These are phyloP conservation scores for Lethocerus indicus DNA, from an alignment of 1,140 invertebrate species.

Conservation along the genomic window DNA sequence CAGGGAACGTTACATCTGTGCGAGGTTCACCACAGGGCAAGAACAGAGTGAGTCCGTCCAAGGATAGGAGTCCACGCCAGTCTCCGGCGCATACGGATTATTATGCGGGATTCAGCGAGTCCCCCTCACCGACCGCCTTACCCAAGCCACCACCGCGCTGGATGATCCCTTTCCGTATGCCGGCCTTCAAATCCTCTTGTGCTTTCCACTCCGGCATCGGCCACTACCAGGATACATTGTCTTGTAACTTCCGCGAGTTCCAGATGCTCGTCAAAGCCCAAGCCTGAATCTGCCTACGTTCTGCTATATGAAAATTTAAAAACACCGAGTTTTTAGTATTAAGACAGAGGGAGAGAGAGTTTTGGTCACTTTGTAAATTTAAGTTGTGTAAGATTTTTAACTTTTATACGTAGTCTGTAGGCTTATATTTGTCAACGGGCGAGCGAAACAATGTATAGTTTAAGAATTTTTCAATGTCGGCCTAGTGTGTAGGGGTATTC, in stretches of 20 bases:
- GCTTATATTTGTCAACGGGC: not conserved
- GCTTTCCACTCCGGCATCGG: too few species aligned
- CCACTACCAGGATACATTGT: too few species aligned
- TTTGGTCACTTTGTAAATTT: conserved; percentile 1
- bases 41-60: conserved; percentile 3
- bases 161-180: conserved; percentile 1
- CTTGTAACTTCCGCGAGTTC: too few species aligned
- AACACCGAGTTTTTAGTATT: conserved; percentile 3
- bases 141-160: conserved; percentile 12
- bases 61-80: conserved; percentile 5
- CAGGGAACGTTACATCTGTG: too few species aligned
- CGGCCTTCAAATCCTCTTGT: too few species aligned
- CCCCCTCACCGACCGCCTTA: conserved; percentile 7
- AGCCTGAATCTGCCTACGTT: conserved; percentile 7
- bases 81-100: not conserved
- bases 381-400: conserved; percentile 8
- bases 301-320: too few species aligned
- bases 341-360: too few species aligned
- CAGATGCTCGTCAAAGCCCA: conserved; percentile 5
- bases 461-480: too few species aligned
- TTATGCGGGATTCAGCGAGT: conserved; percentile 11
- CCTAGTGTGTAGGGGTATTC: too few species aligned
- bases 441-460: conserved; percentile 8
- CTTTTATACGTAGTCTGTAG: conserved; percentile 5
- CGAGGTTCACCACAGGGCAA: conserved; percentile 2